Base-by-base conservation (phyloP, 1,140 invertebrate species). In the Aphelenchoides besseyi region DNA sequence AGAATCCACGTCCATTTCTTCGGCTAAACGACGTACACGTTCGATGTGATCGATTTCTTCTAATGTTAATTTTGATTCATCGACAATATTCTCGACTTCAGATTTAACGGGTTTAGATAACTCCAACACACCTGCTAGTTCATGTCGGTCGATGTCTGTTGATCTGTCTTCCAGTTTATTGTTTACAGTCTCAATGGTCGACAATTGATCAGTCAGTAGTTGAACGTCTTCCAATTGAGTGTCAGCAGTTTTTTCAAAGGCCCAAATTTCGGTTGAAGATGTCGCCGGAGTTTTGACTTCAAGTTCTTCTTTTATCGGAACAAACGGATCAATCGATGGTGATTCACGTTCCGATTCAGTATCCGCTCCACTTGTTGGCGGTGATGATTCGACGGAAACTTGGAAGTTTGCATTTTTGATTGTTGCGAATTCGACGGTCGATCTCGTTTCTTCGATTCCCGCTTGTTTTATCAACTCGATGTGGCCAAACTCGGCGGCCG, bases 21-120 rank as follows among this genome's bases (percentile, higher is more conserved):
- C 70, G 9, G 70, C 70, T n/a, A 71, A 28, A 9, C 54, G 52
- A 18, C 62, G 52, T 37, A 77, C 73, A 2, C 32, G 23, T 57
- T 59, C 73, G 57, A 77, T 77, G 26, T 77, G 75, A 28, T 48
- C 77, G 12, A 78, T 33, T 41, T 81, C 76, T 74, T 77, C 78
- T 12, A n/a, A 30, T 16, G 63, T 63, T 16, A 37, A 16, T 26
- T 30, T 16, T 16, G n/a, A n/a, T n/a, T n/a, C n/a, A n/a, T n/a
- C n/a, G n/a, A n/a, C n/a, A n/a, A n/a, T n/a, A n/a, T n/a, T n/a
- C n/a, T n/a, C n/a, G n/a, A n/a, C n/a, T n/a, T n/a, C n/a, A n/a
- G n/a, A n/a, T n/a, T n/a, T n/a, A n/a, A n/a, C n/a, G n/a, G n/a
- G n/a, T n/a, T n/a, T n/a, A n/a, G n/a, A n/a, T n/a, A n/a, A n/a